Base-by-base conservation (phyloP, 2,888 invertebrate species). In the Drosophila demipolita region DNA sequence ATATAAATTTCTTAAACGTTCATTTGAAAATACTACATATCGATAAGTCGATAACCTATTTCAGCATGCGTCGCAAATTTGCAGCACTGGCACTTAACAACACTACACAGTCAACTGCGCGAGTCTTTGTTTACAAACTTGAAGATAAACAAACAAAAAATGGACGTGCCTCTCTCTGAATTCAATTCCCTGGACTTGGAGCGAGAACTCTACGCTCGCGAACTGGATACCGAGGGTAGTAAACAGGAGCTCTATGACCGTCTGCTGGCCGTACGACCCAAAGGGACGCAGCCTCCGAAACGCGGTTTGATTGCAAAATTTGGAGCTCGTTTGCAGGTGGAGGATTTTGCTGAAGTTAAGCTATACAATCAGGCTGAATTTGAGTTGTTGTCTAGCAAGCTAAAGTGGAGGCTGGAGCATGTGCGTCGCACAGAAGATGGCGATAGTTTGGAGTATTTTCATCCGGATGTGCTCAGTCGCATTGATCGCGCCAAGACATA, bases 121-220 rank as follows among this genome's bases (percentile, higher is more conserved):
- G 36, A 53, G 38, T 57, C 6, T 64, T 75, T 80, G 54, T 80
- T 72, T 78, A 71, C 65, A 62, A 67, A 49, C 29, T 23, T 36
- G 1, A 45, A 23, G 15, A 23, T 8, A 23, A 45, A 23, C 23
- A 8, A 45, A 45, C 15, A 15, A 8, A 7, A 63, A 20, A 76
- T 78, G 80, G 78, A 80, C 1, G 72, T 78, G 32, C 65, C 80
- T 1, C 33, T 80, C 0, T 38, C 66, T 15, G 78, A 78, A 40
- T 78, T 65, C 7, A 76, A 42, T 33, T 61, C 59, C 0, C 38
- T 80, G 1, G 78, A 78, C n/a, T 50, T 78, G 65, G 77, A 80
- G 17, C 64, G 80, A 0, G 78, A 80, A 17, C 59, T 78, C 1
- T 65, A 76, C 9, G 45, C 64, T 0, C 50, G 59, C 49, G 66